Base-by-base conservation (phyloP, 2,797 vertebrate species). In the Arctocebus calabarensis region DNA sequence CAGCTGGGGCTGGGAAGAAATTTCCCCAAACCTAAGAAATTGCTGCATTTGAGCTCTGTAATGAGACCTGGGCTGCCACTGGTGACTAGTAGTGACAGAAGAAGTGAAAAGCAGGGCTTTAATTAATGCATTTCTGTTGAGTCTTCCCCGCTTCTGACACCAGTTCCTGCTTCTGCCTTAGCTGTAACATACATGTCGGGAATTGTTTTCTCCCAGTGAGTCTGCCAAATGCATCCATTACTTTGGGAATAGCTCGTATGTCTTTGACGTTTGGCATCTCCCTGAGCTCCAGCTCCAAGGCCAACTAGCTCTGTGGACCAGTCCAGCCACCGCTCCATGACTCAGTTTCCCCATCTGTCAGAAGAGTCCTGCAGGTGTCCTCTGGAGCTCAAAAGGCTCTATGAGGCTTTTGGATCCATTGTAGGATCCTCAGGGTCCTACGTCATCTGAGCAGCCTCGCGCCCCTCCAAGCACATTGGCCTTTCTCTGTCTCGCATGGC, bases 41-140 rank as follows among this genome's bases (percentile, higher is more conserved):
- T 32, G 86, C 84, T 29, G 1, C 66, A 9, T 87, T 90, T 25
- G 6, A 84, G 66, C 52, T 11, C 74, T 6, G 0, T 95, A 96
- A 90, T 95, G 92, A 97, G 95, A 45, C 94, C 90, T 4, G 22
- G 52, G 52, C 77, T 77, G 70, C 91, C 59, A 14, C 85, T 27
- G 71, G 90, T 61, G 73, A 32, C 95, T 68, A 20, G 90, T 90
- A 59, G 48, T 94, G 94, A 88, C 92, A 90, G 92, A 81, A 73
- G 22, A n/a, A 78, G 57, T 68, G 74, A 29, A 68, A 84, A 88
- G 74, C 70, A 4, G 59, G 57, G 55, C 85, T 94, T 43, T 90
- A 88, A 94, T 95, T 90, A 96, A 68, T 84, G 87, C 48, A 29
- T 62, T 64, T 59, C 90, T 57, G 0, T 20, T 27, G 27, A 40